Percentiles rank a stretch among this genome's conserved stretches.
Conservation (phyloP, 2,888 invertebrate species). For the Campoletis raptor region DNA sequence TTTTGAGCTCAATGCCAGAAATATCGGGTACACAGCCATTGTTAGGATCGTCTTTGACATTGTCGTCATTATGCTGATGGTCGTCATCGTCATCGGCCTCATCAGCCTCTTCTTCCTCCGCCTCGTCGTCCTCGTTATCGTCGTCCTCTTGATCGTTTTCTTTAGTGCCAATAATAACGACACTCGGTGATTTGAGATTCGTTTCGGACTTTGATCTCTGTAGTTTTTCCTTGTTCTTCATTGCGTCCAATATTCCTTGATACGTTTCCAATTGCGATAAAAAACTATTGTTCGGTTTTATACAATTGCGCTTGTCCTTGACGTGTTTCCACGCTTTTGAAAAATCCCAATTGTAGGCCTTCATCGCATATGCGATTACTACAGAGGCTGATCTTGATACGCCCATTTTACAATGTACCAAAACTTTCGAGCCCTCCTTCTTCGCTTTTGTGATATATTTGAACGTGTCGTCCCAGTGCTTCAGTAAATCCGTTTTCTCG, state of each 20-base stretch:
- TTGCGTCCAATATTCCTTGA: conserved; percentile 97
- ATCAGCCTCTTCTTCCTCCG: conserved; percentile 51
- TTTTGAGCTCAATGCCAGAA: conserved; percentile 80
- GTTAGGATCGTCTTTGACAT: conserved; percentile 42
- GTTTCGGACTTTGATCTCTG: conserved; percentile 98
- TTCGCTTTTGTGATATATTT: conserved; percentile 97
- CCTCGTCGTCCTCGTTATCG: conserved; percentile 70
- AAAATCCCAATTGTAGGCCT: conserved; percentile 97
- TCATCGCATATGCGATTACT: conserved; percentile 99
- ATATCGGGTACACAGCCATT: conserved; percentile 73
- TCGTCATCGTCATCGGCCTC: conserved; percentile 26
- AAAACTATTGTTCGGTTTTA: conserved; percentile 98
- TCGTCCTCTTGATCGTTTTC: conserved; percentile 73
- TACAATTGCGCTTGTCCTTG: conserved; percentile 95
- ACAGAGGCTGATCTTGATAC: conserved; percentile 99
- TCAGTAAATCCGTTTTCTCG: conserved; percentile 97
- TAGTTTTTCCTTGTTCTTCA: conserved; percentile 97
- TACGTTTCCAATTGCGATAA: conserved; percentile 97
- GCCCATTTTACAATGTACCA: conserved; percentile 99
- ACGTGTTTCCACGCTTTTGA: conserved; percentile 95
- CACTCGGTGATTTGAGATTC: conserved; percentile 91
- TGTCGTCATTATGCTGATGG: conserved; percentile 63
- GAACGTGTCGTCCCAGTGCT: conserved; percentile 99
- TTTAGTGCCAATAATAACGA: conserved; percentile 82
- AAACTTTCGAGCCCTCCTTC: conserved; percentile 95